Base-by-base conservation (phyloP, 2,113 vertebrate species). In the Podarcis raffonei region DNA sequence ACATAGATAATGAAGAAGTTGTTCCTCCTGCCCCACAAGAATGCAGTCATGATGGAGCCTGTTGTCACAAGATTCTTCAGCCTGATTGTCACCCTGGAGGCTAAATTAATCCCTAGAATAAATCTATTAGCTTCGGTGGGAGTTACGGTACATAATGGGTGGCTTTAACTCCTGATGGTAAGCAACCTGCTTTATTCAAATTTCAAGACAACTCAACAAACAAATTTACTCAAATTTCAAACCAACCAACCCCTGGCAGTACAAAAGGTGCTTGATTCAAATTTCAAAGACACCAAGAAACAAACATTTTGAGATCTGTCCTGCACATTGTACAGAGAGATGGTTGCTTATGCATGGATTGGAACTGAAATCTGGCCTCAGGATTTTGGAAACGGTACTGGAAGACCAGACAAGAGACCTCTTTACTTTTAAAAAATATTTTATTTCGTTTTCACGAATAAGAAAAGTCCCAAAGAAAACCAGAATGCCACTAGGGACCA, bases 41-140 rank as follows among this genome's bases (percentile, higher is more conserved):
- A 85, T 62, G 22, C 53, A 59, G 32, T 59, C 71, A 62, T 75
- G 83, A 75, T 57, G 42, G 72, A 42, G 35, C 59, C 84, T 85
- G 72, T 77, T 85, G 57, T 76, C 84, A 85, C 72, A 85, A 85
- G 84, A 85, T 85, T 85, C 62, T 42, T 77, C 68, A 85, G 74
- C 35, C 57, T 77, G 84, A 76, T 85, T 76, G 16, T 85, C 39
- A 76, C 53, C 74, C 72, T 42, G 25, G 59, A 48, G 81, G 74
- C 30, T 87, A 27, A 30, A 78, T 83, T 80, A 39, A 87, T 78
- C 81, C 32, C 65, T 39, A 48, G 15, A 15, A 32, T 84, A 84
- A 62, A 66, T 74, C 81, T 78, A 72, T 35, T 66, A 87, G 15
- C 82, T 81, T 85, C 13, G 30, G 57, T 75, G 76, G 77, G 74